Evolutionary conservation across 2,113 vertebrate genomes (phyloP).

Genomic region (Gobiocypris rarus): DNA sequence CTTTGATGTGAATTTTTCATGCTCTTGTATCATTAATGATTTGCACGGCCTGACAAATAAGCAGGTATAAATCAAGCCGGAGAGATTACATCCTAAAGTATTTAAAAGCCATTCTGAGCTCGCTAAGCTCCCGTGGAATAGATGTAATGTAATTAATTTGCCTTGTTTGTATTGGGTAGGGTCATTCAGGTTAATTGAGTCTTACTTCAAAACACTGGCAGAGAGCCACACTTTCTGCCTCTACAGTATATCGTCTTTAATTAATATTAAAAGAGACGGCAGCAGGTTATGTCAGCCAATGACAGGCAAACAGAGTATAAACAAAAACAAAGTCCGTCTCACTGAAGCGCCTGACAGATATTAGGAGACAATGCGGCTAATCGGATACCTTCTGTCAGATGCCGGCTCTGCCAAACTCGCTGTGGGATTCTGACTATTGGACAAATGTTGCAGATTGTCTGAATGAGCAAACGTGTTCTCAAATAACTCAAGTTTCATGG

Average conservation of each 20-base stretch:
- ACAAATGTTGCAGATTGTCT: neutral
- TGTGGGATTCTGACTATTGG: neutral
- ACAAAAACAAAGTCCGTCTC: constrained; percentile 72
- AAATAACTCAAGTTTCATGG: neutral
- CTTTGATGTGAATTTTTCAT: constrained; percentile 29
- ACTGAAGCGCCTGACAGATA: constrained; percentile 60
- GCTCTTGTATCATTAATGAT: constrained; percentile 52
- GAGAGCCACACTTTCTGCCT: constrained; percentile 61
- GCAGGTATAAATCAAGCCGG: constrained; percentile 63
- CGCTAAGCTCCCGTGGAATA: constrained; percentile 63
- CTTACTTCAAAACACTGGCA: constrained; percentile 73
- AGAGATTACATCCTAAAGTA: constrained; percentile 60
- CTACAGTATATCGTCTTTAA: constrained; percentile 75
- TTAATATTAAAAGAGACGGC: constrained; percentile 69
- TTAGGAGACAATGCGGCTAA: constrained; percentile 62
- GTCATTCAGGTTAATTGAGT: constrained; percentile 79
- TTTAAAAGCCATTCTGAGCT: constrained; percentile 69
- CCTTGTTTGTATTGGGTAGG: constrained; percentile 72
- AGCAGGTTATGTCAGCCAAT: constrained; percentile 67
- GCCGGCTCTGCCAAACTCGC: neutral
- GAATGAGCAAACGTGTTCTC: neutral
- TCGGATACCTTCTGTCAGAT: constrained; percentile 27
- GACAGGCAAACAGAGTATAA: constrained; percentile 70
- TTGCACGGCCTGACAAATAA: constrained; percentile 53
- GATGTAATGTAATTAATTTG: constrained; percentile 72